Conservation (phyloP, 1,140 invertebrate genomes). For the Tetragonula clypearis region DNA sequence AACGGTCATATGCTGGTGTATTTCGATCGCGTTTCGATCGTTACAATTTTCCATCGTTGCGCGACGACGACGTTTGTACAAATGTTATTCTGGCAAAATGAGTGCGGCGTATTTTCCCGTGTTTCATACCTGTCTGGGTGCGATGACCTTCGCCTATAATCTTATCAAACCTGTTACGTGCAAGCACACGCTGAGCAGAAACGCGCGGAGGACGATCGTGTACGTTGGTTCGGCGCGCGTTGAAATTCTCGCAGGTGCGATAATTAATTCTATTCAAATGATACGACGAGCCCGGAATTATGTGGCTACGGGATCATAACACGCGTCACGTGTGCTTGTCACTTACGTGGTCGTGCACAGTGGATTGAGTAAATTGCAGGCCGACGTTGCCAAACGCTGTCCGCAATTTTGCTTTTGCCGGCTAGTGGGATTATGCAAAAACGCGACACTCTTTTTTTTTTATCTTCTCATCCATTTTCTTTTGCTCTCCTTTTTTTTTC, state of each 20-base stretch:
- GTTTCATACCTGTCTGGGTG: background rate
- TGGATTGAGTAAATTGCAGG: constrained; percentile 29
- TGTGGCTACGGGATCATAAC: constrained; percentile 32
- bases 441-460: background rate
- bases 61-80: no score
- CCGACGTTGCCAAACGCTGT: constrained; percentile 25
- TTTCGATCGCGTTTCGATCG: background rate
- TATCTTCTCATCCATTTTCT: background rate
- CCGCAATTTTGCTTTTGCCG: background rate
- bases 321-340: constrained; percentile 27
- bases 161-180: constrained; percentile 29
- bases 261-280: constrained; percentile 58
- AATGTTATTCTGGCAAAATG: background rate
- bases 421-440: constrained; percentile 20
- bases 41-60: background rate
- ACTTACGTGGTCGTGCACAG: constrained; percentile 33
- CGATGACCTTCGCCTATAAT: constrained; percentile 13
- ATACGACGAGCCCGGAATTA: constrained; percentile 42
- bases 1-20: background rate
- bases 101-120: background rate
- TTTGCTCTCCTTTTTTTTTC: background rate
- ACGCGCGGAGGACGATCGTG: background rate
- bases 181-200: background rate
- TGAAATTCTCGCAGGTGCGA: constrained; percentile 35
- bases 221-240: background rate